A percentile compares a stretch with the other conserved stretches of the same genome.
Evolutionary conservation across 1,140 invertebrate genomes (phyloP).

Genomic region (Oreohelix idahoensis): DNA sequence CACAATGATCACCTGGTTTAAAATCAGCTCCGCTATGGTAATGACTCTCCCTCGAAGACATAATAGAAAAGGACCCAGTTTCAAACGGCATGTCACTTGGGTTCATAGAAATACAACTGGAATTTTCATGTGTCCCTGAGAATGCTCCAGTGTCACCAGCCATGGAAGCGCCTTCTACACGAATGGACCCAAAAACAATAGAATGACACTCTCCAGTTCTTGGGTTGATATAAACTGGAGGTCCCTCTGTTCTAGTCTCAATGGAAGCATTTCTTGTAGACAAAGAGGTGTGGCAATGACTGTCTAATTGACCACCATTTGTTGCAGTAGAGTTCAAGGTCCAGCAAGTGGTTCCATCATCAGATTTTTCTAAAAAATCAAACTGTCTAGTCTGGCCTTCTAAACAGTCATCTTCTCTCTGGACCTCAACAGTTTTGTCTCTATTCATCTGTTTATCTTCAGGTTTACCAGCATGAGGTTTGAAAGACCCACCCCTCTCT

Average conservation of each 20-base stretch:
- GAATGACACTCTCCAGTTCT: constrained; percentile 3
- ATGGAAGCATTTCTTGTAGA: too few relatives aligned
- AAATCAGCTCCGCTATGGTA: neutral
- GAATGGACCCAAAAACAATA: neutral
- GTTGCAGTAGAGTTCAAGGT: too few relatives aligned
- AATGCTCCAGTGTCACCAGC: neutral
- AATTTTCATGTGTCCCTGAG: neutral
- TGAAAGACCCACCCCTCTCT: neutral
- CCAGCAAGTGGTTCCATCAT: too few relatives aligned
- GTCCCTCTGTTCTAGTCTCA: neutral
- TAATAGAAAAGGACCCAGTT: neutral
- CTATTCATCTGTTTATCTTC: neutral
- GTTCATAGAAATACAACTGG: neutral
- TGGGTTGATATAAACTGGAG: neutral
- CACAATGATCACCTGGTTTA: neutral
- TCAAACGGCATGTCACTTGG: neutral
- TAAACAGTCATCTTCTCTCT: neutral
- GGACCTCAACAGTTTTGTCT: neutral
- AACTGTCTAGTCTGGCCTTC: neutral
- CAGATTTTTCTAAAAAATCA: neutral
- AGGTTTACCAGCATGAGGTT: neutral
- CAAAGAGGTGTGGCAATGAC: too few relatives aligned
- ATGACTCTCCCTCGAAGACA: neutral
- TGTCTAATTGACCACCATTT: too few relatives aligned
- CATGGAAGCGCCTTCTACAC: neutral